Evolutionary conservation across 2,888 invertebrate species (phyloP), one percentile per base, ranked within the genome.

Genomic region (Leucoptera coffeella): DNA sequence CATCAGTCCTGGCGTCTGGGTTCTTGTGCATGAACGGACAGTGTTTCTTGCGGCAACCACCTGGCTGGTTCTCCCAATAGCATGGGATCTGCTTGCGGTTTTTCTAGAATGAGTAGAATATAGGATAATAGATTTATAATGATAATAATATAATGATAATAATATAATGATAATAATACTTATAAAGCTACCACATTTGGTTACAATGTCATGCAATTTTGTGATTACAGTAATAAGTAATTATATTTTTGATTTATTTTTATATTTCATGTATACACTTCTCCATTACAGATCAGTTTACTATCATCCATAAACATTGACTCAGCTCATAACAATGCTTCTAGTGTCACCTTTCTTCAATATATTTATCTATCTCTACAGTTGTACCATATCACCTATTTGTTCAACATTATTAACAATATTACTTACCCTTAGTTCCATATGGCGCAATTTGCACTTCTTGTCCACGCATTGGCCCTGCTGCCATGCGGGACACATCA

Each of bases 21-120:
- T 69, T 65, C 57, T 67, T 77, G 53, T 90, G 90, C 60, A 82
- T 72, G 50, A 89, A 91, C 1, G 85, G 81, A 59, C 91, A 91
- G 50, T 87, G 85, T 29, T 83, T 82, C 58, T 89, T 90, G 39
- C 80, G 77, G 51, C 91, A 91, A 2, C 91, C 91, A 7, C 80
- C 76, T 0, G 88, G 86, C 56, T 89, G 88, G 36, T 75, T 79
- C 60, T 90, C 90, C 86, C 87, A 91, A 53, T 85, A 90, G 56
- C 91, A 91, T 2, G 84, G 84, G 45, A 86, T 87, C 36, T 76
- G 77, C 59, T 83, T 82, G 35, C 88, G 78, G 53, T 87, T 84
- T 78, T 85, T 85, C 85, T 86, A 55, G 4, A 71, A 55, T 24
- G 17, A 17, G 9, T 7, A 17, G 6, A 17, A 17, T 30, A 31